Percentiles rank a stretch among this genome's conserved stretches.
Evolutionary conservation across 2,797 vertebrate genomes (phyloP).

Genomic region (Geotrypetes seraphini): DNA sequence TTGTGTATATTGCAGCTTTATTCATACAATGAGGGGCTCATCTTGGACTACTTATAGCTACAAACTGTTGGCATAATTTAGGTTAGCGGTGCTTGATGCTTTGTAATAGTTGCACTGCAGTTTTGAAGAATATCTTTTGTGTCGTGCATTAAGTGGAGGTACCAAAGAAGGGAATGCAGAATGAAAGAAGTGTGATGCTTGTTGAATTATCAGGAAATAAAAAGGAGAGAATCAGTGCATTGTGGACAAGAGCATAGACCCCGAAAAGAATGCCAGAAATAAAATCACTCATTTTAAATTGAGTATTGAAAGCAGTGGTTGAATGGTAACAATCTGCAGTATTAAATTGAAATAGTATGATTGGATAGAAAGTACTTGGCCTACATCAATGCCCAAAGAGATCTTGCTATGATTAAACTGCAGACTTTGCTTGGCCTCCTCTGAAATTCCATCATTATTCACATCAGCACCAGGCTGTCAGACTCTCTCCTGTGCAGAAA

Average conservation of each 20-base stretch:
- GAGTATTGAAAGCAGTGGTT: neutral
- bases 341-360: slow-evolving; percentile 1
- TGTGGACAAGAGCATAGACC: neutral
- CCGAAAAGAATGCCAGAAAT: neutral
- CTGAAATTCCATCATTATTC: slow-evolving; percentile 33
- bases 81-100: too few species aligned
- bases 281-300: slow-evolving; percentile 4
- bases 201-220: too few species aligned
- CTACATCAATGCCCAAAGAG: slow-evolving; percentile 20
- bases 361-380: slow-evolving; percentile 20
- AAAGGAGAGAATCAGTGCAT: neutral
- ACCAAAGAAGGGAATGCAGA: too few species aligned
- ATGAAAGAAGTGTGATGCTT: too few species aligned
- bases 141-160: too few species aligned
- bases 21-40: too few species aligned
- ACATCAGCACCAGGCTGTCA: slow-evolving; percentile 14
- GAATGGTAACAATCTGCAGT: slow-evolving; percentile 1
- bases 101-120: too few species aligned
- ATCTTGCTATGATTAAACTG: slow-evolving; percentile 20
- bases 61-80: too few species aligned
- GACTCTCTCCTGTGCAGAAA: slow-evolving; percentile 16
- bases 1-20: too few species aligned
- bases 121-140: too few species aligned
- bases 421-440: slow-evolving; percentile 24
- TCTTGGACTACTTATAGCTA: too few species aligned